phyloP scores from a whole-genome alignment of 2,113 vertebrate genomes.

The Acrocephalus arundinaceus region DNA sequence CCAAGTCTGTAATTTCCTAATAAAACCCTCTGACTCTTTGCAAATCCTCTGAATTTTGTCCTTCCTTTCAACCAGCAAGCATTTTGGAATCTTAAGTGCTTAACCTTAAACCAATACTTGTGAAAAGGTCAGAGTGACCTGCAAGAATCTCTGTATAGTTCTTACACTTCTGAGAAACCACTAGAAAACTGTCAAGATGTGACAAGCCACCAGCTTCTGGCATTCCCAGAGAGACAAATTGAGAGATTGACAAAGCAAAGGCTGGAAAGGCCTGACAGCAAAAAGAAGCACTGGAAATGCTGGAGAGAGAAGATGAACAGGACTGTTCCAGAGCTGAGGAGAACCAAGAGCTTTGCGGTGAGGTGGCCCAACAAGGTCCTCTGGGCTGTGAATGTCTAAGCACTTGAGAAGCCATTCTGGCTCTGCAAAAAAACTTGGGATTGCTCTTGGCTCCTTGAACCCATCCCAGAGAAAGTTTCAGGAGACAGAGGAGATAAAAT shows the following conservation, averaged over 20 bases:
- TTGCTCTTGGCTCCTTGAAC: not conserved
- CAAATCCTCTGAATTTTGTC: not conserved
- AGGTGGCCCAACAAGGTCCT: not conserved
- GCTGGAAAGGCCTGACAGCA: not conserved
- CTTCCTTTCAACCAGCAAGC: rapidly evolving
- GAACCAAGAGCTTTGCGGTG: not conserved
- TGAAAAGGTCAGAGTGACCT: not conserved
- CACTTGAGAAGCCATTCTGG: too few species aligned
- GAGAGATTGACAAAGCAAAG: not conserved
- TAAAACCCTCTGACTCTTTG: not conserved
- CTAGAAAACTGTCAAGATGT: not conserved
- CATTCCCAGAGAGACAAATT: not conserved
- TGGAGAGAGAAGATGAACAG: not conserved
- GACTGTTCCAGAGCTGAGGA: not conserved
- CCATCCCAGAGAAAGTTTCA: not conserved
- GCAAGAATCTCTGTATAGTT: rapidly evolving
- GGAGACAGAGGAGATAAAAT: not conserved
- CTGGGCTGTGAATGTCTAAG: not conserved
- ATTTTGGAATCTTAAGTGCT: not conserved
- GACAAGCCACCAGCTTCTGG: not conserved
- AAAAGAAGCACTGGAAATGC: not conserved
- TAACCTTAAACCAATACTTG: not conserved
- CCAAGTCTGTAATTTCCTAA: not conserved
- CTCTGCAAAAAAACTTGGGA: not conserved
- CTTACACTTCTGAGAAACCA: not conserved